Percentiles rank a stretch among this genome's conserved stretches.
These are phyloP conservation scores for Falco punctatus DNA, from an alignment of 2,113 vertebrate species.

Conservation along the genomic window DNA sequence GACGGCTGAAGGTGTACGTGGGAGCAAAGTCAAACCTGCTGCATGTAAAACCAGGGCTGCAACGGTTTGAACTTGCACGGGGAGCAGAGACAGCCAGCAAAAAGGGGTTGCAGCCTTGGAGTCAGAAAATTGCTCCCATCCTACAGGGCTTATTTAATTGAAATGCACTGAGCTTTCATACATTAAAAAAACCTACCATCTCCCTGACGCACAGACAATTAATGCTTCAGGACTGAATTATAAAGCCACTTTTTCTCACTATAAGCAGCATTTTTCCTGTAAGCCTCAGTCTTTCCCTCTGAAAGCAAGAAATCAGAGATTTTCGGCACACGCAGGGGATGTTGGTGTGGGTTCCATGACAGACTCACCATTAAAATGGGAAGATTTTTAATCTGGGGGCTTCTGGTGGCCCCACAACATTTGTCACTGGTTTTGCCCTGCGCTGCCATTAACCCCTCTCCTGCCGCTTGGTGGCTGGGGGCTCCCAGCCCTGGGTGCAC, in stretches of 20 bases:
- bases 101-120: background rate
- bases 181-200: background rate
- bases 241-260: background rate
- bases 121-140: background rate
- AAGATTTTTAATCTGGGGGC: background rate
- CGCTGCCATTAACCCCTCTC: background rate
- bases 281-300: background rate
- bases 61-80: background rate
- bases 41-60: rapidly evolving
- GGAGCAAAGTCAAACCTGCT: background rate
- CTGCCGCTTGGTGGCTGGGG: background rate
- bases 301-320: background rate
- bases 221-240: background rate
- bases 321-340: background rate
- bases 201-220: background rate
- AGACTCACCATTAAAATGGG: background rate
- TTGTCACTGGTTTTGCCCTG: background rate
- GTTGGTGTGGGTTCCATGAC: background rate
- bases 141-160: background rate
- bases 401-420: background rate
- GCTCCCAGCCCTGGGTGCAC: background rate
- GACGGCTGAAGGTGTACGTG: background rate
- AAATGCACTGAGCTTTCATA: background rate
- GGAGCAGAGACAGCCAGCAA: rapidly evolving
- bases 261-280: background rate